phyloP scores from a whole-genome alignment of 92 coral and sea anemone genomes.

The Parazoanthus atlanticus region DNA sequence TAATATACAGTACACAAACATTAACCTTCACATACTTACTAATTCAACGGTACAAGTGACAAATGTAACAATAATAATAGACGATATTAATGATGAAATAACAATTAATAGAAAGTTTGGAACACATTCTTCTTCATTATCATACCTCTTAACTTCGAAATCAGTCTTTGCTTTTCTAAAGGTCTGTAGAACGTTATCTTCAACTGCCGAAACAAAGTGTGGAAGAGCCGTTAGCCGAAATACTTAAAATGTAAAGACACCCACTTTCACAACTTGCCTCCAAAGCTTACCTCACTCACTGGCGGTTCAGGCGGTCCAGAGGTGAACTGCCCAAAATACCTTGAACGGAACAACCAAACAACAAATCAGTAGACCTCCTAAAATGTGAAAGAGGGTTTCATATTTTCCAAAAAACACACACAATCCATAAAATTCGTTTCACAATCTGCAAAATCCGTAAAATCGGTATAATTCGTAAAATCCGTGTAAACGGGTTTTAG shows the following conservation, averaged over 20 bases:
- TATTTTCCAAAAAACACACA: too few species aligned
- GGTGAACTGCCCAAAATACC: slow-evolving; percentile 74
- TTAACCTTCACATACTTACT: background rate
- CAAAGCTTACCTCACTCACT: slow-evolving; percentile 58
- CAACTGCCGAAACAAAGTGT: slow-evolving; percentile 40
- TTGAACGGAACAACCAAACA: slow-evolving; percentile 30
- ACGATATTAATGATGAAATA: background rate
- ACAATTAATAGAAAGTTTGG: background rate
- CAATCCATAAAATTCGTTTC: too few species aligned
- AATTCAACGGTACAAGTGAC: background rate
- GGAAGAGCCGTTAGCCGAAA: background rate
- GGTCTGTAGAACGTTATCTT: slow-evolving; percentile 66
- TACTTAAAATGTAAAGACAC: background rate
- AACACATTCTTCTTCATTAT: background rate
- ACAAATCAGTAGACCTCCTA: background rate
- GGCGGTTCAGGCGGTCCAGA: slow-evolving; percentile 73
- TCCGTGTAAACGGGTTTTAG: too few species aligned
- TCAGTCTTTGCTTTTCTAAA: slow-evolving; percentile 64
- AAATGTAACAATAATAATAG: background rate
- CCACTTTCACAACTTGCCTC: background rate
- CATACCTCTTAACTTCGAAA: slow-evolving; percentile 71
- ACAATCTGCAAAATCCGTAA: too few species aligned
- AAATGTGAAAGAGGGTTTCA: too few species aligned
- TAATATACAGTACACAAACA: background rate
- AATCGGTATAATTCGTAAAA: too few species aligned